These are phyloP conservation scores for Timandra comae DNA, from an alignment of 2,888 invertebrate species.

Conservation along the genomic window DNA sequence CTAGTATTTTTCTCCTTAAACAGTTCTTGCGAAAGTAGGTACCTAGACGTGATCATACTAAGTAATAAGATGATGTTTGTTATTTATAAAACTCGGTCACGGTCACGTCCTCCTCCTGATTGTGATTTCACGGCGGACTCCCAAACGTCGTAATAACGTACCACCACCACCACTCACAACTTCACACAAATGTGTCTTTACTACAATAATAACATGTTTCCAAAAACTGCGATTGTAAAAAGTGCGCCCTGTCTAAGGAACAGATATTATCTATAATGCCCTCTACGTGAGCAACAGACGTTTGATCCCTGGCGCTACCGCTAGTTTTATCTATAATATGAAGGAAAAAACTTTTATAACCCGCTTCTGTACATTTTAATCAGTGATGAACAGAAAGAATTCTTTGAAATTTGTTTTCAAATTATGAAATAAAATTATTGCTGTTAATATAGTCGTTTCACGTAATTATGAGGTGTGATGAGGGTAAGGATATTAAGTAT, in stretches of 20 bases:
- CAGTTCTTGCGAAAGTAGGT: not conserved
- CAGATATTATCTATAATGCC: conserved; percentile 59
- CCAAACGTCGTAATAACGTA: conserved; percentile 46
- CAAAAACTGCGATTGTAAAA: conserved; percentile 58
- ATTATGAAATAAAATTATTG: conserved; percentile 48
- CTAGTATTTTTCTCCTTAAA: no score
- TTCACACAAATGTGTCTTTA: conserved; percentile 50
- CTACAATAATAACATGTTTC: conserved; percentile 43
- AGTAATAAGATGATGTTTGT: no score
- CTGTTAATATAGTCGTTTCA: conserved; percentile 25
- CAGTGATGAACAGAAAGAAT: conserved; percentile 53
- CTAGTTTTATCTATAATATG: conserved; percentile 40
- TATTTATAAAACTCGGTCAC: conserved; percentile 13
- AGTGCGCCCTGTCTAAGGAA: conserved; percentile 53
- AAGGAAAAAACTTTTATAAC: conserved; percentile 52
- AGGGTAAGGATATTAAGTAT: no score
- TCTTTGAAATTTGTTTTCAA: conserved; percentile 62
- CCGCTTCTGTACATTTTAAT: conserved; percentile 73
- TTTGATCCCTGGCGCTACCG: conserved; percentile 63
- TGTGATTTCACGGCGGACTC: conserved; percentile 47
- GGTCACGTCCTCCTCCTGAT: conserved; percentile 45
- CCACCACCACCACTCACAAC: conserved; percentile 32
- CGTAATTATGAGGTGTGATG: conserved; percentile 38
- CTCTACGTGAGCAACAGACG: conserved; percentile 53
- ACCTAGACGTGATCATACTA: no score